phyloP scores from a whole-genome alignment of 2,797 vertebrate genomes.

The Brotula barbata region DNA sequence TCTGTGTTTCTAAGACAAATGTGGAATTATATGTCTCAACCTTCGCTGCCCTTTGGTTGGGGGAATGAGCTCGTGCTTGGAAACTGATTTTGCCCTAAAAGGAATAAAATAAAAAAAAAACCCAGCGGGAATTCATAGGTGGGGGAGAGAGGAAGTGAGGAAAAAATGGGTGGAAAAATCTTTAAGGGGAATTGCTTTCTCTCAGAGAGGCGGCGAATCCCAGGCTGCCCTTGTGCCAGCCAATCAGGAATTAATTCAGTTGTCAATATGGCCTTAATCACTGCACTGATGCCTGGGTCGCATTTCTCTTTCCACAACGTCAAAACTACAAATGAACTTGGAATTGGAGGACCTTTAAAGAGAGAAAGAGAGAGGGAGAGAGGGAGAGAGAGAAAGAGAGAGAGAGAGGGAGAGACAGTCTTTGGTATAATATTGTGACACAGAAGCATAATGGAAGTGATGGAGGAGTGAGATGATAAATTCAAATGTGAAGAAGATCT shows the following conservation, averaged over 20 bases:
- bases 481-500: too few species aligned
- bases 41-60: constrained; percentile 65
- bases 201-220: constrained; percentile 40
- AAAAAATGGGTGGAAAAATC: constrained; percentile 52
- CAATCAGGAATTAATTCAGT: constrained; percentile 71
- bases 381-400: too few species aligned
- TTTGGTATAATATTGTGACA: constrained; percentile 21
- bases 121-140: constrained; percentile 29
- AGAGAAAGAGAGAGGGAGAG: not conserved
- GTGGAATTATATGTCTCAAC: constrained; percentile 69
- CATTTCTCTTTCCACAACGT: constrained; percentile 39
- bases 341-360: not conserved
- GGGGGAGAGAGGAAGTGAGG: constrained; percentile 25
- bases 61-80: constrained; percentile 49
- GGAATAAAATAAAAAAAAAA: constrained; percentile 14
- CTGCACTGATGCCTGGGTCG: constrained; percentile 38
- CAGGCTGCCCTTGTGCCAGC: constrained; percentile 42
- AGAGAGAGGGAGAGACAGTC: not conserved
- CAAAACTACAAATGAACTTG: constrained; percentile 51
- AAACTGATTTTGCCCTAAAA: constrained; percentile 35
- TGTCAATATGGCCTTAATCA: constrained; percentile 75
- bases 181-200: constrained; percentile 66
- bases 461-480: not conserved
- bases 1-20: constrained; percentile 66
- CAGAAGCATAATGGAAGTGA: not conserved